Percentiles rank a stretch among this genome's conserved stretches.
phyloP scores from a whole-genome alignment of 1,140 invertebrate species.

The Drosophila pallidifrons region DNA sequence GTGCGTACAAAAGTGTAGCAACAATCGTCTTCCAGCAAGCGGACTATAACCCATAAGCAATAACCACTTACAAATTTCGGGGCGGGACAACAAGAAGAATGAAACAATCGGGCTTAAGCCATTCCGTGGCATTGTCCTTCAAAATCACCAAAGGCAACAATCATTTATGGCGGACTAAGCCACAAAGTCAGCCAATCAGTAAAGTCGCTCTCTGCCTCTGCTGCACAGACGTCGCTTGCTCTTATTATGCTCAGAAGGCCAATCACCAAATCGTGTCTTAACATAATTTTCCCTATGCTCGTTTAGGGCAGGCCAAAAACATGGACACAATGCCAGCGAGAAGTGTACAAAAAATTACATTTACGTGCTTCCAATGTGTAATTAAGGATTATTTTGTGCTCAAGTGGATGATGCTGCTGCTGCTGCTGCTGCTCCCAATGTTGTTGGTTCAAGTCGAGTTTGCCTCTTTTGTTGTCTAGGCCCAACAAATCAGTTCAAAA shows the following conservation, averaged over 20 bases:
- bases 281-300: constrained; percentile 74
- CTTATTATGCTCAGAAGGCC: constrained; percentile 53
- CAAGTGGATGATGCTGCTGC: constrained; percentile 59
- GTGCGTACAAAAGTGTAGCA: constrained; percentile 37
- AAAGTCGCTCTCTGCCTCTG: constrained; percentile 38
- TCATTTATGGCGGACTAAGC: constrained; percentile 60
- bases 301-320: constrained; percentile 21
- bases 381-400: constrained; percentile 83
- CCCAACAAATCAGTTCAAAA: constrained; percentile 77
- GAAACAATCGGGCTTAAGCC: constrained; percentile 24
- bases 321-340: constrained; percentile 50
- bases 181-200: constrained; percentile 62
- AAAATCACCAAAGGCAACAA: constrained; percentile 55
- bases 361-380: constrained; percentile 83
- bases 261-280: constrained; percentile 82
- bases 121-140: constrained; percentile 46
- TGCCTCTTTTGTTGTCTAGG: constrained; percentile 63
- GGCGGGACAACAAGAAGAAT: neutral
- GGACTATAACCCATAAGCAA: constrained; percentile 70
- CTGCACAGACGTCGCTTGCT: neutral
- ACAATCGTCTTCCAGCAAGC: constrained; percentile 46
- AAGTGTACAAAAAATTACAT: constrained; percentile 80
- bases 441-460: neutral
- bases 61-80: constrained; percentile 44
- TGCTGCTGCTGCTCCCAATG: constrained; percentile 29